Base-by-base conservation (phyloP, 2,797 vertebrate species). In the Uromys caudimaculatus region DNA sequence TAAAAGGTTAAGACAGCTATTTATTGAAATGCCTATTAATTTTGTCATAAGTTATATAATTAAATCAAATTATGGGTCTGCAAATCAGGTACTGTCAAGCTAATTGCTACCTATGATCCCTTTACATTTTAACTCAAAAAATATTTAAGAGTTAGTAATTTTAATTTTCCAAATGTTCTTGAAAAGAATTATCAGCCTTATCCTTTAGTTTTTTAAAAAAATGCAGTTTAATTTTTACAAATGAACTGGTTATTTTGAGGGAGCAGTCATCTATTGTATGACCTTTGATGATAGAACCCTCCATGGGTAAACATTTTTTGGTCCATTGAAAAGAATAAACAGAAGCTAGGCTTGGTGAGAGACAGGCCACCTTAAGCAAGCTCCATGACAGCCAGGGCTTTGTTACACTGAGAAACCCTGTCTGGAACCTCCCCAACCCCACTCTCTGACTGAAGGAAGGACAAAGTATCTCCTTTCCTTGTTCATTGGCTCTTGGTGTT, bases 111-210 rank as follows among this genome's bases (percentile, higher is more conserved):
- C 16, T 60, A 77, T 16, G 41, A 56, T 50, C 47, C 35, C 73
- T 96, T 90, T 56, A 87, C 19, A 93, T 54, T 85, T 91, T 87
- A 96, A 93, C n/a, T 47, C 64, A 90, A 12, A 95, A 2, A 93
- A 58, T 8, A 58, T 13, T 8, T 92, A 89, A 81, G 12, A 69
- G 50, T 90, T 24, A 79, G 47, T 54, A 73, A 35, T 92, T 56
- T 96, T 92, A 60, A 90, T 81, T 92, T 94, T 96, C 73, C 24
- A 86, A 79, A 85, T 82, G n/a, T 76, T 88, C 71, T 94, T 67
- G 71, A 41, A 83, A 83, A 62, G 82, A 84, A 87, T 71, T 35
- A 75, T 86, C 38, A 87, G 58, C 86, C 60, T 86, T 38, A 88
- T 47, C 23, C n/a, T 82, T 27, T 8, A 60, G n/a, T 11, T 78